Base-by-base conservation (phyloP, 2,797 vertebrate genomes). In the Galaxias olidus region DNA sequence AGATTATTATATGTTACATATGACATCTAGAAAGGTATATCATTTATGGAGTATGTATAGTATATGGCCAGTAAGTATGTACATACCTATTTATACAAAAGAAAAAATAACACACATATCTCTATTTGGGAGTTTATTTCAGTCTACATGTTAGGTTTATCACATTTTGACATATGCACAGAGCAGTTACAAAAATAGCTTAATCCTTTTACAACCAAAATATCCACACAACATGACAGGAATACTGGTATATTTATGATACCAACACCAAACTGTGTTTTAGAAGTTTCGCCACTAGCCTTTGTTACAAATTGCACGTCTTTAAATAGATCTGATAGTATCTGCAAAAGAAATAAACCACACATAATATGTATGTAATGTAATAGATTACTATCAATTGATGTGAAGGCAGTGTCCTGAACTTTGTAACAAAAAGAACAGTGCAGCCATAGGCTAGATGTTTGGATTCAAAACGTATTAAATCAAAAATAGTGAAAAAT, bases 111-210 rank as follows among this genome's bases (percentile, higher is more conserved):
- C 54, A n/a, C 44, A 49, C 9, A n/a, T 30, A 8, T 43, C 18
- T 42, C 64, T 58, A 49, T 64, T 15, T 52, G 68, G 43, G 54
- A 30, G 58, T 85, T 89, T 76, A 87, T 86, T 87, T 87, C 66
- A 78, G 64, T 83, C 80, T 84, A 84, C 79, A 86, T 78, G 75
- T 86, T 88, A 74, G 81, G 67, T 82, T 84, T 71, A 89, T 77
- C 78, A 81, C 73, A 87, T 79, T 80, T 87, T 63, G 76, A 52
- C 69, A 85, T 81, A 74, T 77, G 84, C 75, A 88, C 80, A 78
- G 59, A 86, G 77, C 78, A 86, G 86, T 89, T 89, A 91, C 82
- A 91, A 92, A 90, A 92, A 91, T 88, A 91, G 87, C 83, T 88
- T 87, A 78, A 88, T 85, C 87, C 81, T 80, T 86, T 91, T 85